A percentile compares a stretch with the other conserved stretches of the same genome.
Conservation (phyloP, 2,113 vertebrate genomes). For the Bos indicus region DNA sequence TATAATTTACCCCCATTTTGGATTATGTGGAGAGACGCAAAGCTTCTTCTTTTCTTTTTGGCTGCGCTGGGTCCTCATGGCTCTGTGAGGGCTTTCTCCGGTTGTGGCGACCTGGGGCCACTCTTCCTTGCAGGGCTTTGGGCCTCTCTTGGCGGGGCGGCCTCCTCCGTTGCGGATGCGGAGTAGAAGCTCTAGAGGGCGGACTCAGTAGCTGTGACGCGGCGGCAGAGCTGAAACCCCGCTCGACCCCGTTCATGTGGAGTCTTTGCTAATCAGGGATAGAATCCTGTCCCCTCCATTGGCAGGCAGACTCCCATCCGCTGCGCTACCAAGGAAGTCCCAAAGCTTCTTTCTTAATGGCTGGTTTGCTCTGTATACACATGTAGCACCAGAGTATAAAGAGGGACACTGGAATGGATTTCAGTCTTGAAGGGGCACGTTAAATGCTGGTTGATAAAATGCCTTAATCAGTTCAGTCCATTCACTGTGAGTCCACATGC, state of each 20-base stretch:
- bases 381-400: background rate
- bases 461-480: background rate
- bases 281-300: background rate
- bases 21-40: conserved; percentile 5
- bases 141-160: background rate
- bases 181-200: background rate
- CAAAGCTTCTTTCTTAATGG: background rate
- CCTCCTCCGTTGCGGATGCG: background rate
- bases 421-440: conserved; percentile 38
- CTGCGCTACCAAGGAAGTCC: background rate
- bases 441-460: conserved; percentile 53
- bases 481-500: background rate
- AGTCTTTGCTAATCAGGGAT: background rate
- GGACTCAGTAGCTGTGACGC: background rate
- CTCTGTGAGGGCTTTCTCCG: background rate
- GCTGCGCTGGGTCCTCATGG: background rate
- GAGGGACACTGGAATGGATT: conserved; percentile 39
- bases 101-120: background rate
- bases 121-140: background rate
- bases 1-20: conserved; percentile 9
- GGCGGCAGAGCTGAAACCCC: background rate
- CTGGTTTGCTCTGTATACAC: background rate
- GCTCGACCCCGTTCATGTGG: background rate
- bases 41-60: background rate
- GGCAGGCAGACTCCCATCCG: background rate